Evolutionary conservation across 2,797 vertebrate genomes (phyloP), one percentile per base, ranked within the genome.

Genomic region (Scomberomorus guttatus): DNA sequence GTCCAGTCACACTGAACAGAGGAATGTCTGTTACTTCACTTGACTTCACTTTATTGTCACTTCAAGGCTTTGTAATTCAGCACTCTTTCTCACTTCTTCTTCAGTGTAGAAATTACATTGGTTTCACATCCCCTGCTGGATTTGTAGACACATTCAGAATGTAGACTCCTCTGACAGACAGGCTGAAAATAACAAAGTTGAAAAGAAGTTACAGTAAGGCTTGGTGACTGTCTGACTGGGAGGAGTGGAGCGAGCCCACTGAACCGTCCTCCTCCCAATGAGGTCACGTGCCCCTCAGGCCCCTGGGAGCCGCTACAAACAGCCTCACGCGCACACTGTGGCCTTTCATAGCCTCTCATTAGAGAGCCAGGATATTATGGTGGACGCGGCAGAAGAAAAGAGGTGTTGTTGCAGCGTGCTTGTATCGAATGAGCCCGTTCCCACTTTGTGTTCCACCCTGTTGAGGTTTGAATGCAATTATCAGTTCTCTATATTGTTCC

Each of bases 321-420:
- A 75, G 51, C 54, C 70, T 71, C 67, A 60, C 14, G 15, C 71
- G 72, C 84, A 91, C 90, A 93, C 84, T 90, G 87, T 50, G 20
- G 86, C 83, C 90, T 91, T 93, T 92, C 91, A 92, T 64, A 57
- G 81, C 22, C 7, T 78, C 62, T 80, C 72, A 75, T 90, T 87
- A 83, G 74, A 84, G 72, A 57, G 20, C 25, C 67, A 66, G 87
- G 87, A 85, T 83, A 79, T 85, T 74, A 79, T 18, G 54, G 72
- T 63, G 51, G 82, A 87, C 75, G 46, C 20, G 9, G 76, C 67
- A 71, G 65, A 78, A 82, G 81, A 88, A 91, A 84, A 86, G 85
- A 76, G 25, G 71, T 80, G 87, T 80, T 89, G 82, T 85, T 89
- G 77, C 56, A 86, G 24, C 13, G 17, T 52, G 58, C 65, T 80